phyloP scores from a whole-genome alignment of 1,140 invertebrate species.

The Calephelis nemesis region DNA sequence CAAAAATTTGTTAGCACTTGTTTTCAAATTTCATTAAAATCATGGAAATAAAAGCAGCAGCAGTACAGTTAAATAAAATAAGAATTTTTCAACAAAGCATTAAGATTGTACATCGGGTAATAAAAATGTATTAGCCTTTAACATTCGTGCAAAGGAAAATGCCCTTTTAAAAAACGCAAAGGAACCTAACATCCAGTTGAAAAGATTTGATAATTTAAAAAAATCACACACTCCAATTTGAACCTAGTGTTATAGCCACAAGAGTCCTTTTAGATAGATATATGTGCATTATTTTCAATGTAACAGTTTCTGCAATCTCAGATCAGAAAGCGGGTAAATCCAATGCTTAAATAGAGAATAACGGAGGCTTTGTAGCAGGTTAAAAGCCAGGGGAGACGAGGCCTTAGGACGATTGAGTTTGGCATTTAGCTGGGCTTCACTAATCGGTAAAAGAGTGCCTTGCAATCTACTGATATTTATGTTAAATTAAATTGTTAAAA shows the following conservation, averaged over 20 bases:
- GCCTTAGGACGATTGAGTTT: conserved; percentile 25
- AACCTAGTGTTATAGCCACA: conserved; percentile 15
- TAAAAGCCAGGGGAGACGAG: conserved; percentile 42
- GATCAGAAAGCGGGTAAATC: conserved; percentile 48
- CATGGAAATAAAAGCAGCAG: conserved; percentile 7
- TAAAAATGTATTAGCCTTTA: conserved; percentile 35
- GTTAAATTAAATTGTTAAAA: too few relatives aligned
- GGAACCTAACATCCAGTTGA: conserved; percentile 27
- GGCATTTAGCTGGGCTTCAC: conserved; percentile 21
- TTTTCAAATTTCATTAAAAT: too few relatives aligned
- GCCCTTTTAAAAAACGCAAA: conserved; percentile 21
- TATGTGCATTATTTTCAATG: conserved; percentile 39
- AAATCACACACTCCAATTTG: conserved; percentile 10
- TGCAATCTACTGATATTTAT: too few relatives aligned
- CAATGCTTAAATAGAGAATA: conserved; percentile 47
- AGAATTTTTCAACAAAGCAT: conserved; percentile 11
- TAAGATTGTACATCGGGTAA: conserved; percentile 26
- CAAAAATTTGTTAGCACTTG: too few relatives aligned
- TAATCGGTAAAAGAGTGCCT: too few relatives aligned
- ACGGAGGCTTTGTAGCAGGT: conserved; percentile 54
- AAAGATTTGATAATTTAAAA: conserved; percentile 34
- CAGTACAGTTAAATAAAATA: conserved; percentile 12
- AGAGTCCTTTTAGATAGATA: conserved; percentile 28
- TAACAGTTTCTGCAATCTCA: conserved; percentile 51
- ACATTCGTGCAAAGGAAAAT: conserved; percentile 32